Evolutionary conservation across 2,113 vertebrate species (phyloP).

Genomic region (Pterocles orientalis): DNA sequence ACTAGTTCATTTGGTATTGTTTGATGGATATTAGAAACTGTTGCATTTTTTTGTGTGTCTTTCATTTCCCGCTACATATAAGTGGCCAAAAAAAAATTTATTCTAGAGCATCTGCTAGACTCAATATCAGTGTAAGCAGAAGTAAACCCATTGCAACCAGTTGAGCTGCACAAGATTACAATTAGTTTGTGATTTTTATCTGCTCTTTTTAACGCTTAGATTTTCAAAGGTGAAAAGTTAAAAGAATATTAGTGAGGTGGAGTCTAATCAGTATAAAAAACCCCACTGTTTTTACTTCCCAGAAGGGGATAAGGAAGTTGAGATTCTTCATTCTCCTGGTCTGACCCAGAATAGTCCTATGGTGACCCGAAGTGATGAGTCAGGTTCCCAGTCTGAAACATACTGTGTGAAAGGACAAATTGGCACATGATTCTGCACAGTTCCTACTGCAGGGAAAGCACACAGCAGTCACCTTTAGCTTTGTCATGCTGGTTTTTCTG

Average conservation of each 20-base stretch:
- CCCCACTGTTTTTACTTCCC: neutral
- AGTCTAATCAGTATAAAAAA: neutral
- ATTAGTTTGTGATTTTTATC: neutral
- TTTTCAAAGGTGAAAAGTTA: neutral
- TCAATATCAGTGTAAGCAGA: neutral
- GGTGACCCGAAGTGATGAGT: neutral
- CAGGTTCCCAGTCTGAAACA: neutral
- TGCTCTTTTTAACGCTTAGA: neutral
- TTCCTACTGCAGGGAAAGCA: neutral
- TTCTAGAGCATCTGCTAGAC: neutral
- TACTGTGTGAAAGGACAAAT: neutral
- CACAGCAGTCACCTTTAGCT: neutral
- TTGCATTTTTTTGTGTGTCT: neutral
- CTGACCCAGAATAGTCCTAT: neutral
- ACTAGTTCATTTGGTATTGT: neutral
- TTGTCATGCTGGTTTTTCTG: neutral
- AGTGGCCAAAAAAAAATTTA: neutral
- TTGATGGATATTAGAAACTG: neutral
- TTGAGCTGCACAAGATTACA: neutral
- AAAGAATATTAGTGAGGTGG: neutral
- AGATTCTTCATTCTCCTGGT: neutral
- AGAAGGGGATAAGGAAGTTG: neutral
- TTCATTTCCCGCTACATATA: neutral
- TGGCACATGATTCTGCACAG: neutral
- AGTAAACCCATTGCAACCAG: neutral